phyloP scores from a whole-genome alignment of 1,140 invertebrate species.

The Aphaenogaster ashmeadi region DNA sequence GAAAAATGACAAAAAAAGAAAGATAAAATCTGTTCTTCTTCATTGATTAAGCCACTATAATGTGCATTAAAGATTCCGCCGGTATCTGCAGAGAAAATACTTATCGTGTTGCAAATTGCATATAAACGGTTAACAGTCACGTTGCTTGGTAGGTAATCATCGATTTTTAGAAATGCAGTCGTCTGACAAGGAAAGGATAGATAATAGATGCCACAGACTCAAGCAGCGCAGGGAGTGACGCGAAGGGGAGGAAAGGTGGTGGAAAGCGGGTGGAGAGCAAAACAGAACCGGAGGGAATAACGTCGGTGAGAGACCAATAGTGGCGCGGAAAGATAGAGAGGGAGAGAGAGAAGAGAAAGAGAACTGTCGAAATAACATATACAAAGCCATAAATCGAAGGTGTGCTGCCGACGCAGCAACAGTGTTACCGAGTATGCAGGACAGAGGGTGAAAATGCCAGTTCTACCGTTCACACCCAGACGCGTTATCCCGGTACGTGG shows the following conservation, averaged over 20 bases:
- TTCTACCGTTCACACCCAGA: slow-evolving; percentile 25
- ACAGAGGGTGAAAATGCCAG: not conserved
- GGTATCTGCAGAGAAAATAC: slow-evolving; percentile 7
- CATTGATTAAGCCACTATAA: not conserved
- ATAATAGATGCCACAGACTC: slow-evolving; percentile 40
- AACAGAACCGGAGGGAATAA: slow-evolving; percentile 33
- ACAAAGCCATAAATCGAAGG: slow-evolving; percentile 67
- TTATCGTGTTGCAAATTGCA: slow-evolving; percentile 28
- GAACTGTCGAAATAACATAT: slow-evolving; percentile 63
- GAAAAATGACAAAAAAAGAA: not conserved
- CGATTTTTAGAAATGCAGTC: slow-evolving; percentile 6
- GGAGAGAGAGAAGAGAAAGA: slow-evolving; percentile 3
- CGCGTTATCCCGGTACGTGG: not conserved
- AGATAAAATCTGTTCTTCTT: not conserved
- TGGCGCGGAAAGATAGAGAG: slow-evolving; percentile 25
- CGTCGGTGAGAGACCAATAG: not conserved
- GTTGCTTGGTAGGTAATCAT: not conserved
- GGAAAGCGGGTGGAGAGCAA: not conserved
- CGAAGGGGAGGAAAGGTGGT: not conserved
- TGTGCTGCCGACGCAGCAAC: slow-evolving; percentile 58
- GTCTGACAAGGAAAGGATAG: not conserved
- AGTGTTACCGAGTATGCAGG: slow-evolving; percentile 42
- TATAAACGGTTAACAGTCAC: not conserved
- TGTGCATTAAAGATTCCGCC: not conserved
- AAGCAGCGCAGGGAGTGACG: not conserved